phyloP scores from a whole-genome alignment of 2,797 vertebrate species.

The Borostomias antarcticus region DNA sequence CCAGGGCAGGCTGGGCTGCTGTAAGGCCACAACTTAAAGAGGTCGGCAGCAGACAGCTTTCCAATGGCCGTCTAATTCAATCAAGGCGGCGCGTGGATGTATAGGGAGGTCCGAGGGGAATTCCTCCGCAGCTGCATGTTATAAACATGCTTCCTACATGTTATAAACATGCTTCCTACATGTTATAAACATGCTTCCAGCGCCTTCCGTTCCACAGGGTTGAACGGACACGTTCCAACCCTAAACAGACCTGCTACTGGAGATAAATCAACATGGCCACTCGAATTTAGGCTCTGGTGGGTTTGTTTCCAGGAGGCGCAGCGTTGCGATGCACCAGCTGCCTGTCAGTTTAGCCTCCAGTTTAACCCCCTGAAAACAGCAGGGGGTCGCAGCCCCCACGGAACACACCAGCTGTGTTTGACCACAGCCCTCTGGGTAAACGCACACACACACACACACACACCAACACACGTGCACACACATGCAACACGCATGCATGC shows the following conservation, averaged over 20 bases:
- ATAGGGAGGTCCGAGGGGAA: constrained; percentile 15
- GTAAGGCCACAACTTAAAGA: constrained; percentile 59
- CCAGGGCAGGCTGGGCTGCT: constrained; percentile 37
- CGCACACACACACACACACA: background rate
- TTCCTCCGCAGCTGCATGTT: constrained; percentile 14
- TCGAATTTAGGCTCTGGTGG: constrained; percentile 2
- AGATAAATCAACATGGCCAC: background rate
- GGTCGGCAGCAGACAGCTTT: constrained; percentile 60
- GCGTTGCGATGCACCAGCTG: constrained; percentile 13
- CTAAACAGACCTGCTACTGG: background rate
- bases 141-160: constrained; percentile 1
- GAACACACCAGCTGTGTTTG: constrained; percentile 15
- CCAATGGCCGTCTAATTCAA: constrained; percentile 60
- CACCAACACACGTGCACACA: background rate
- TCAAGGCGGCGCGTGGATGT: constrained; percentile 38
- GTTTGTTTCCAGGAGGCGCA: background rate
- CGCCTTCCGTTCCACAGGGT: no score
- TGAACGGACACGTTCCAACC: background rate
- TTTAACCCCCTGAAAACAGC: background rate
- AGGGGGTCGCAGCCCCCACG: background rate
- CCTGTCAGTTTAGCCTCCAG: background rate
- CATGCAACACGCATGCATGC: background rate
- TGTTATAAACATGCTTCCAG: background rate
- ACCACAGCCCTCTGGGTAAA: constrained; percentile 1
- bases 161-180: constrained; percentile 1